Percentiles rank a stretch among this genome's conserved stretches.
These are phyloP conservation scores for Drosophila auraria DNA, from an alignment of 1,140 invertebrate species.

Conservation along the genomic window DNA sequence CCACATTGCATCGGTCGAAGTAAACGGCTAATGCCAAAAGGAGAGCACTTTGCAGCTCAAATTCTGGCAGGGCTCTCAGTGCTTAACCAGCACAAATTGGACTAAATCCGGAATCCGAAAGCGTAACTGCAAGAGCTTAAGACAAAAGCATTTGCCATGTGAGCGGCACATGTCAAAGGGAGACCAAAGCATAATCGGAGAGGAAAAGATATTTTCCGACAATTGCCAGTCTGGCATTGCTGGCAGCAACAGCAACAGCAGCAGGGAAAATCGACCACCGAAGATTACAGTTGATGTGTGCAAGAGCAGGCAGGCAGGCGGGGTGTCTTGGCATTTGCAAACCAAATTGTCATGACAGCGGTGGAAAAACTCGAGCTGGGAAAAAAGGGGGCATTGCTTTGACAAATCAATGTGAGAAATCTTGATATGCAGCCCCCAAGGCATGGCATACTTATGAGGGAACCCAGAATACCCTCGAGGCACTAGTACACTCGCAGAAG, in stretches of 20 bases:
- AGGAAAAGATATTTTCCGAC: slow-evolving; percentile 55
- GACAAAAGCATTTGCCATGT: slow-evolving; percentile 50
- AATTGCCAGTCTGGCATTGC: slow-evolving; percentile 27
- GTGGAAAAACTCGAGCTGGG: slow-evolving; percentile 14
- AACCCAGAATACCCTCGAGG: slow-evolving; percentile 21
- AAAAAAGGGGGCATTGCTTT: slow-evolving; percentile 55
- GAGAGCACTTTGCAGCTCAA: slow-evolving; percentile 44
- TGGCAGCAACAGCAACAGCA: slow-evolving; percentile 30
- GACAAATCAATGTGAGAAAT: slow-evolving; percentile 82
- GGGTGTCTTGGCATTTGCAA: slow-evolving; percentile 60
- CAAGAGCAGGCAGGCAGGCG: neutral
- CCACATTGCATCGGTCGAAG: slow-evolving; percentile 12
- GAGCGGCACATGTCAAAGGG: slow-evolving; percentile 49
- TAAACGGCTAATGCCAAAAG: slow-evolving; percentile 26
- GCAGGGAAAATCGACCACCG: slow-evolving; percentile 46
- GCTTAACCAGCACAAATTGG: slow-evolving; percentile 49
- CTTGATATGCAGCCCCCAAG: slow-evolving; percentile 64
- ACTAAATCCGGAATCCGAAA: slow-evolving; percentile 49
- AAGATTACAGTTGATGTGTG: slow-evolving; percentile 45
- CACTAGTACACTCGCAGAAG: slow-evolving; percentile 1
- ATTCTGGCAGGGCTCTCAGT: slow-evolving; percentile 30
- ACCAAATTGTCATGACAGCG: slow-evolving; percentile 68
- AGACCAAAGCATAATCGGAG: slow-evolving; percentile 36
- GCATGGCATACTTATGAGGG: slow-evolving; percentile 45
- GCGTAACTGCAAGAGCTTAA: slow-evolving; percentile 48